Evolutionary conservation across 2,888 invertebrate genomes (phyloP).

Genomic region (Leptinotarsa juncta): DNA sequence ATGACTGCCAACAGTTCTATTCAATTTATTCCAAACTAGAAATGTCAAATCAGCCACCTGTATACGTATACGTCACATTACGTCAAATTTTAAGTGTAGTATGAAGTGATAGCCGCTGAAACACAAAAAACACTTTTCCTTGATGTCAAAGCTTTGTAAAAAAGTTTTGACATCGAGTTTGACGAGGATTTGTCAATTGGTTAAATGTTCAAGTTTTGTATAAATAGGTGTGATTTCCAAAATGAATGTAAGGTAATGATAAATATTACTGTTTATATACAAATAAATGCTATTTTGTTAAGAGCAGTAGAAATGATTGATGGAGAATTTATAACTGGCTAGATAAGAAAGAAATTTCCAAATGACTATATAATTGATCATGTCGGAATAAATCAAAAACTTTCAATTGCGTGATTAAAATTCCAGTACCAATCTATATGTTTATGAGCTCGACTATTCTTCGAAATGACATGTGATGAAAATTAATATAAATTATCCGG

Average conservation of each 20-base stretch:
- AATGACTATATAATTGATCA: conserved; percentile 13
- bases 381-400: conserved; percentile 20
- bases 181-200: too few relatives aligned
- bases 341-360: neutral
- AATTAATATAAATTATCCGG: neutral
- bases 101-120: too few relatives aligned
- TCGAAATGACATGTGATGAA: neutral
- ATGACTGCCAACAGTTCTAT: too few relatives aligned
- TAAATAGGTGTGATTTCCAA: neutral
- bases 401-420: conserved; percentile 3
- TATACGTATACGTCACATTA: too few relatives aligned
- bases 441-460: neutral
- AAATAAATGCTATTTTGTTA: neutral
- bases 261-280: neutral
- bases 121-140: too few relatives aligned
- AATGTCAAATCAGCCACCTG: too few relatives aligned
- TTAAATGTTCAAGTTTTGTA: neutral
- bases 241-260: neutral
- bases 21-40: too few relatives aligned
- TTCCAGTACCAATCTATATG: conserved; percentile 15
- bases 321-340: neutral
- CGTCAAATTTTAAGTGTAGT: too few relatives aligned
- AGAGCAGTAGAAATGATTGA: neutral
- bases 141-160: too few relatives aligned
- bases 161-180: too few relatives aligned